Conservation (phyloP, 2,113 vertebrate genomes). For the Dasypus novemcinctus region DNA sequence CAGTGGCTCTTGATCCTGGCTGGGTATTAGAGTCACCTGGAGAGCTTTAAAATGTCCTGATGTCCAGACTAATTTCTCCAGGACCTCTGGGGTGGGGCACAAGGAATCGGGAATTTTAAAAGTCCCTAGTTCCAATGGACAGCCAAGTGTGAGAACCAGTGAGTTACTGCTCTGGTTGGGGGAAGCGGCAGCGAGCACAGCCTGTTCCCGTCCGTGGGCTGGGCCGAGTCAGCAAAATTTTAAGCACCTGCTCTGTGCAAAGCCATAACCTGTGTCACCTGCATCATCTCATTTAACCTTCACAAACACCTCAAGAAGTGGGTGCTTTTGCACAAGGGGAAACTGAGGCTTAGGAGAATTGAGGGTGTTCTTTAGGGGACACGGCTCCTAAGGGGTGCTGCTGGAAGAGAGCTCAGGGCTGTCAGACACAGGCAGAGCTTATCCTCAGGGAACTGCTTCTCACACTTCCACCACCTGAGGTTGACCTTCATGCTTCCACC, state of each 20-base stretch:
- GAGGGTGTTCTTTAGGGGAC: not conserved
- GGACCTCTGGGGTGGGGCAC: not conserved
- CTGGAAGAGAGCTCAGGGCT: not conserved
- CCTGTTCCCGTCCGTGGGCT: not conserved
- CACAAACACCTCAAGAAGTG: not conserved
- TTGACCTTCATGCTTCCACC: not conserved
- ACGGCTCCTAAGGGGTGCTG: rapidly evolving
- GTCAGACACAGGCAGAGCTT: rapidly evolving
- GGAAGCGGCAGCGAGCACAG: not conserved
- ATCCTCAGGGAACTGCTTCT: not conserved
- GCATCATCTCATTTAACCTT: not conserved
- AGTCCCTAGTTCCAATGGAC: not conserved
- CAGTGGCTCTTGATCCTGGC: not conserved
- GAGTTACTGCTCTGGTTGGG: not conserved
- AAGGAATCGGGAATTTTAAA: too few relatives aligned
- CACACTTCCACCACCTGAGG: not conserved
- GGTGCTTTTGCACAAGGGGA: not conserved
- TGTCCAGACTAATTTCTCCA: not conserved
- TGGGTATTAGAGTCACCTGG: not conserved
- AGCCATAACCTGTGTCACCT: not conserved
- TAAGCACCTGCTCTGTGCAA: not conserved
- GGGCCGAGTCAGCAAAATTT: not conserved
- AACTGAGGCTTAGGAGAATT: not conserved
- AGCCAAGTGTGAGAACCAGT: not conserved
- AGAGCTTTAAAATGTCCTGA: not conserved